phyloP scores from a whole-genome alignment of 2,113 vertebrate genomes.

The Xenopus tropicalis region UCB_Xtro_10.0 CM004446.2:6987001-6987500 shows the following conservation, averaged over 20 bases:
- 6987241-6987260: not conserved
- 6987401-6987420: not conserved
- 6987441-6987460: constrained; percentile 63
- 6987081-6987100: constrained; percentile 45
- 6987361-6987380: not conserved
- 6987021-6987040: constrained; percentile 97
- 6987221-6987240: not conserved
- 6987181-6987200: not conserved
- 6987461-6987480: constrained; percentile 65
- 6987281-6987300: not conserved
- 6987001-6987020: constrained; percentile 96
- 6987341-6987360: not conserved
- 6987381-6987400: not conserved
- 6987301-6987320: not conserved
- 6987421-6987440: constrained; percentile 46
- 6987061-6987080: constrained; percentile 55
- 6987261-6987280: not conserved
- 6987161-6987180: not conserved
- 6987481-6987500: too few species aligned
- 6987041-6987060: constrained; percentile 86
- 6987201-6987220: not conserved
- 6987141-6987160: not conserved
- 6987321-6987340: not conserved
- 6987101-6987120: constrained; percentile 11
- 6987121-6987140: too few species aligned